Percentiles rank a stretch among this genome's conserved stretches.
These are phyloP conservation scores for Athene noctua DNA, from an alignment of 2,113 vertebrate species.

Conservation along the genomic window DNA sequence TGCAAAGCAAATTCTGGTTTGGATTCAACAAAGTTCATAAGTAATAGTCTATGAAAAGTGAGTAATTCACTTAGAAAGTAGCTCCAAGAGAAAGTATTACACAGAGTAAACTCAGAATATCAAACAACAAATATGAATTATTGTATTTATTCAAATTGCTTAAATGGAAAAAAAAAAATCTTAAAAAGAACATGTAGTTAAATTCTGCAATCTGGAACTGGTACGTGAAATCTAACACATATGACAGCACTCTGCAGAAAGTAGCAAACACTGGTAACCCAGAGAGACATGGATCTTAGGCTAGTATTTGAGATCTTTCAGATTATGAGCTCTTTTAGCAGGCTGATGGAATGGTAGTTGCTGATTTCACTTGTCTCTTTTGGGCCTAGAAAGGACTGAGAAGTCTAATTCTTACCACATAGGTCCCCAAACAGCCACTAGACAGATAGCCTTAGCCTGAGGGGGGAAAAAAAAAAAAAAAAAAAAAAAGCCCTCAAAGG, in stretches of 20 bases:
- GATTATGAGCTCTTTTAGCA: neutral
- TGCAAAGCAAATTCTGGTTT: conserved; percentile 3
- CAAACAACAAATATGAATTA: neutral
- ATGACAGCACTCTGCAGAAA: neutral
- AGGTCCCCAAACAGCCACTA: neutral
- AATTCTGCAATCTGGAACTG: neutral
- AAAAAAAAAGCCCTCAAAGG: neutral
- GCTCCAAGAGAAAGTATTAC: neutral
- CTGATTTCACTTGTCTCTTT: neutral
- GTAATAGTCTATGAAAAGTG: neutral
- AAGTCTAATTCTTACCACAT: neutral
- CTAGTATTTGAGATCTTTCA: neutral
- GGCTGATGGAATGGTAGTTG: neutral
- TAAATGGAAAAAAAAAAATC: neutral
- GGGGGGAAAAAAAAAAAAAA: neutral
- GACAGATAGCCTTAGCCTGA: neutral
- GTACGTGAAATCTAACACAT: neutral
- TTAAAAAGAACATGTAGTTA: neutral
- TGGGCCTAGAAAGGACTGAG: neutral
- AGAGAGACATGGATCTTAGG: neutral
- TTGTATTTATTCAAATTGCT: neutral
- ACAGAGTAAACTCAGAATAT: neutral
- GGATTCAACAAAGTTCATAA: neutral
- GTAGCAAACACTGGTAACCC: neutral
- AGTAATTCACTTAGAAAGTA: neutral